phyloP scores from a whole-genome alignment of 2,797 vertebrate species.

The Phataginus tricuspis region DNA sequence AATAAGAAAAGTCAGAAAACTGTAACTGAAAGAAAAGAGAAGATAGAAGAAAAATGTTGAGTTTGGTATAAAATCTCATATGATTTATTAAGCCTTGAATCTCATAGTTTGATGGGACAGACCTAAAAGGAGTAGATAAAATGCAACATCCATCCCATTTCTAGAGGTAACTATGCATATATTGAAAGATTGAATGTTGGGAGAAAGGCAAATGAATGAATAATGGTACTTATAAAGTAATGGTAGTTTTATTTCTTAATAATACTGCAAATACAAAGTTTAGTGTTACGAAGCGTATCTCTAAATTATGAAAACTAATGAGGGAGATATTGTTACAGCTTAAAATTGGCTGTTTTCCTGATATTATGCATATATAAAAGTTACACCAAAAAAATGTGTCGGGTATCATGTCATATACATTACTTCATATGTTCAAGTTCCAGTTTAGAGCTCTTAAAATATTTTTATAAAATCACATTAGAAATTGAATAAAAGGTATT shows the following conservation, averaged over 20 bases:
- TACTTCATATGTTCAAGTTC: not conserved
- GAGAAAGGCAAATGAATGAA: not conserved
- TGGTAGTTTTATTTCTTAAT: not conserved
- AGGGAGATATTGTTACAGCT: not conserved
- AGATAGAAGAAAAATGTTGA: not conserved
- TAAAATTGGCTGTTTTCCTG: not conserved
- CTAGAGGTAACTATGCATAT: not conserved
- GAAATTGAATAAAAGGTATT: not conserved
- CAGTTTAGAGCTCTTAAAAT: not conserved
- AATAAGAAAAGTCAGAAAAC: not conserved
- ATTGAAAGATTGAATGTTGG: not conserved
- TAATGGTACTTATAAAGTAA: no score
- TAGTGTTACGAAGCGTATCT: not conserved
- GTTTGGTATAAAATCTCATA: not conserved
- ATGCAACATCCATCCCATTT: not conserved
- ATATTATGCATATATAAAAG: not conserved
- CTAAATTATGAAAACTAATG: not conserved
- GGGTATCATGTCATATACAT: not conserved
- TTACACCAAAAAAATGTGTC: not conserved
- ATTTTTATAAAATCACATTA: not conserved
- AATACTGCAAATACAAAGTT: not conserved
- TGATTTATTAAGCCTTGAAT: not conserved
- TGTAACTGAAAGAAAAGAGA: not conserved
- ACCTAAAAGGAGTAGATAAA: not conserved
- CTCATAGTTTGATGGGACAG: not conserved